phyloP scores from a whole-genome alignment of 2,797 vertebrate species.

The Fistularia tabacaria region DNA sequence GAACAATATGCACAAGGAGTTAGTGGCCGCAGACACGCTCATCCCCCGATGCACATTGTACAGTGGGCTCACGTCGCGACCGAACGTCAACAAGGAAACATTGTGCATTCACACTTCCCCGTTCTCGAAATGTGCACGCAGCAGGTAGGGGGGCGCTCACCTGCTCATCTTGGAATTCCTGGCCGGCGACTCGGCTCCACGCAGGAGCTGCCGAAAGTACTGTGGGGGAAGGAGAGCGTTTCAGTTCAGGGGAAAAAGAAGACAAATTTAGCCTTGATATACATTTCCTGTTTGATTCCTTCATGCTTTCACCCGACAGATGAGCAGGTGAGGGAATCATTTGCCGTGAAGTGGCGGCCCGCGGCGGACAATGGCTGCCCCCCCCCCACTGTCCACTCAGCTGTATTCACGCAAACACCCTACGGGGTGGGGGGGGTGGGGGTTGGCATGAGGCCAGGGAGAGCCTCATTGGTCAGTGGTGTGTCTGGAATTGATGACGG shows the following conservation, averaged over 20 bases:
- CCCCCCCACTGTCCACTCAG: slow-evolving; percentile 34
- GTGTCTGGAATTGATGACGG: slow-evolving; percentile 45
- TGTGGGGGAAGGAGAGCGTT: slow-evolving; percentile 42
- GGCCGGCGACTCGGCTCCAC: slow-evolving; percentile 92
- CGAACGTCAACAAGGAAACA: not conserved
- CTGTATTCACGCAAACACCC: slow-evolving; percentile 51
- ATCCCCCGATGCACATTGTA: slow-evolving; percentile 33
- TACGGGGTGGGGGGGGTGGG: slow-evolving; percentile 58
- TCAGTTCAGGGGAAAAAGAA: too few relatives aligned
- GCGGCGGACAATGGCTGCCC: slow-evolving; percentile 48
- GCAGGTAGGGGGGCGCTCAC: slow-evolving; percentile 55
- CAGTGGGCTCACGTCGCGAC: slow-evolving; percentile 8
- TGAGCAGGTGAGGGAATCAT: too few relatives aligned
- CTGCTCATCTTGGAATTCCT: slow-evolving; percentile 94
- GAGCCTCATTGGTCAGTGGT: slow-evolving; percentile 46
- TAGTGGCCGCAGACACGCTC: slow-evolving; percentile 69
- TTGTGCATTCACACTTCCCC: not conserved
- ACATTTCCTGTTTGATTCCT: too few relatives aligned
- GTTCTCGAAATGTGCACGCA: not conserved
- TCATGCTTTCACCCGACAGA: too few relatives aligned
- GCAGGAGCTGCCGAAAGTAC: slow-evolving; percentile 94
- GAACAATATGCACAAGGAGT: slow-evolving; percentile 89
- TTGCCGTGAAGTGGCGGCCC: slow-evolving; percentile 19
- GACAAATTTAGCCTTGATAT: too few relatives aligned
- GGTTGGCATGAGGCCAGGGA: slow-evolving; percentile 52